Conservation (phyloP, 2,797 vertebrate species). For the Aulostomus chinensis region DNA sequence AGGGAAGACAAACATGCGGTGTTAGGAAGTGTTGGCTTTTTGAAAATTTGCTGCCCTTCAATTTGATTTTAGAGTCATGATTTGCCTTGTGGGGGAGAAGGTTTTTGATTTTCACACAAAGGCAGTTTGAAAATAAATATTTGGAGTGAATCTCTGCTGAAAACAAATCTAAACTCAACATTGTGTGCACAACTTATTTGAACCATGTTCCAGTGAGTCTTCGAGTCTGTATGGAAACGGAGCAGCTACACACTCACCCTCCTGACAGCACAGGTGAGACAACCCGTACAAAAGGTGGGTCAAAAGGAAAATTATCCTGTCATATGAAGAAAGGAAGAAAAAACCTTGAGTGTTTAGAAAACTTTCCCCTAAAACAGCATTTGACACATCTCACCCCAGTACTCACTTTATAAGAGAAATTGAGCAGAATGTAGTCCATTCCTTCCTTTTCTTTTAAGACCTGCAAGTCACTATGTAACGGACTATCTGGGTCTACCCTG, state of each 20-base stretch:
- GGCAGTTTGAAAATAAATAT: too few relatives aligned
- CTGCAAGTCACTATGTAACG: conserved; percentile 95
- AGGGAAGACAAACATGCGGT: too few relatives aligned
- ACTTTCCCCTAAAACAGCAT: neutral
- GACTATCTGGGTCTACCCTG: conserved; percentile 97
- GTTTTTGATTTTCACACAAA: too few relatives aligned
- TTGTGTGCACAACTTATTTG: too few relatives aligned
- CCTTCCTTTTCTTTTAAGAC: conserved; percentile 99
- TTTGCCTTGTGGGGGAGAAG: too few relatives aligned
- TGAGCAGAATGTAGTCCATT: conserved; percentile 96
- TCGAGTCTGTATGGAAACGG: neutral
- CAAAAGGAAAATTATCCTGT: conserved; percentile 98
- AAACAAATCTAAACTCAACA: too few relatives aligned
- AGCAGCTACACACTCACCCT: conserved; percentile 82
- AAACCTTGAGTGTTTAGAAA: neutral
- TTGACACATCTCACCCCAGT: neutral
- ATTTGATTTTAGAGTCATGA: too few relatives aligned
- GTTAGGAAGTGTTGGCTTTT: too few relatives aligned
- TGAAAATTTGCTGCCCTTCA: too few relatives aligned
- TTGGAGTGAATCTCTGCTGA: too few relatives aligned
- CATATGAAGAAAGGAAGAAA: conserved; percentile 5
- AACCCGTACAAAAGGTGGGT: conserved; percentile 97
- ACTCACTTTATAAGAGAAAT: conserved; percentile 98
- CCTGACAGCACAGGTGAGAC: conserved; percentile 96
- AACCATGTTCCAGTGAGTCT: too few relatives aligned